These are phyloP conservation scores for Dolomedes plantarius DNA, from an alignment of 2,888 invertebrate species.

Conservation along the genomic window DNA sequence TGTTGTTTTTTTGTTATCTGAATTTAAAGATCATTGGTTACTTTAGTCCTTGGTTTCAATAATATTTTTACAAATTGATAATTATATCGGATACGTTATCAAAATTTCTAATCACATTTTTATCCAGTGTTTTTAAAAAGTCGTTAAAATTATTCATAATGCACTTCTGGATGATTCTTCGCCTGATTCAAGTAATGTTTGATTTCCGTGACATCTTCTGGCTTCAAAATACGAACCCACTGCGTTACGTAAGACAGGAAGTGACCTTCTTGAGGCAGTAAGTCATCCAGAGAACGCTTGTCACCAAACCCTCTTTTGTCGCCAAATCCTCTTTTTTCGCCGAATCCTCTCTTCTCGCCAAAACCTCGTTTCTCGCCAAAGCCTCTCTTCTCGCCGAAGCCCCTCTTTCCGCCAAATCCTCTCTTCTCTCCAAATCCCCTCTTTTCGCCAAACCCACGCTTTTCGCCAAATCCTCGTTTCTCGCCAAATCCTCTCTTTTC, in stretches of 20 bases:
- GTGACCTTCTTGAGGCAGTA: neutral
- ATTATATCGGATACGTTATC: no score
- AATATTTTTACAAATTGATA: no score
- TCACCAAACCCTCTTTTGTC: slow-evolving; percentile 60
- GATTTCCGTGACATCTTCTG: slow-evolving; percentile 24
- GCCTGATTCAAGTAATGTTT: neutral
- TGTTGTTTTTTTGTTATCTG: no score
- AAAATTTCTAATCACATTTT: no score
- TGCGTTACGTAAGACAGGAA: slow-evolving; percentile 46
- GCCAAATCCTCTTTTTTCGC: slow-evolving; percentile 61
- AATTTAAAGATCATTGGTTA: no score
- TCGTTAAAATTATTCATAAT: neutral
- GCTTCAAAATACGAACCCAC: slow-evolving; percentile 45
- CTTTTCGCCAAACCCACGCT: slow-evolving; percentile 54
- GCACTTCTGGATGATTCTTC: neutral
- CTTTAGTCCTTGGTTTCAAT: no score
- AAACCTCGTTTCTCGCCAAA: slow-evolving; percentile 38
- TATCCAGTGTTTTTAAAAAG: no score
- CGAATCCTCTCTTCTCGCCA: slow-evolving; percentile 53
- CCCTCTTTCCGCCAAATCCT: slow-evolving; percentile 46
- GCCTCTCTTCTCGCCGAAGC: slow-evolving; percentile 55
- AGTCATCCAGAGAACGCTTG: slow-evolving; percentile 57
- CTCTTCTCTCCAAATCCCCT: slow-evolving; percentile 61
- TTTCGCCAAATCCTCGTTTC: slow-evolving; percentile 67
- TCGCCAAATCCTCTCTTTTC: slow-evolving; percentile 52